These are phyloP conservation scores for Calephelis nemesis DNA, from an alignment of 1,140 invertebrate genomes.

Conservation along the genomic window DNA sequence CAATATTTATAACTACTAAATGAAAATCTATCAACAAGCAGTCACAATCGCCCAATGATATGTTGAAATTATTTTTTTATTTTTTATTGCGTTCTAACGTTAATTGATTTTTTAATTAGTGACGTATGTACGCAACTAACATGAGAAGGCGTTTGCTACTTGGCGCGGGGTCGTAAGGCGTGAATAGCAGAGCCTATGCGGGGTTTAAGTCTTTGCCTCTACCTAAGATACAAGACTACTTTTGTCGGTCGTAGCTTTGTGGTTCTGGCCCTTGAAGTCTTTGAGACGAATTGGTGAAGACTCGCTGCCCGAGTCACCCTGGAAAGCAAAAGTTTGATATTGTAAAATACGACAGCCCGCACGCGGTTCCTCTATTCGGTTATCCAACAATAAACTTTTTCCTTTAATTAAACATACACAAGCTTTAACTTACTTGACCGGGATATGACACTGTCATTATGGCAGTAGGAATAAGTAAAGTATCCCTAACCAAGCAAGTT, in stretches of 20 bases:
- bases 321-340: slow-evolving; percentile 28
- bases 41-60: slow-evolving; percentile 80
- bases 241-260: slow-evolving; percentile 59
- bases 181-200: slow-evolving; percentile 24
- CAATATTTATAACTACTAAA: slow-evolving; percentile 74
- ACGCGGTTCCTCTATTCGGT: neutral
- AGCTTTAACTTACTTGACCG: too few relatives aligned
- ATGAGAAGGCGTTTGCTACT: slow-evolving; percentile 21
- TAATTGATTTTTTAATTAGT: slow-evolving; percentile 40
- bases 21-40: slow-evolving; percentile 76
- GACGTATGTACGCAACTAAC: slow-evolving; percentile 35
- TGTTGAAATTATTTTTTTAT: slow-evolving; percentile 75
- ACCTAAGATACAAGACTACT: slow-evolving; percentile 62
- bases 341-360: neutral
- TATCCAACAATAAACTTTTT: too few relatives aligned
- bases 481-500: too few relatives aligned
- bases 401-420: too few relatives aligned
- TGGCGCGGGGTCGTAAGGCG: slow-evolving; percentile 23
- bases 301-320: slow-evolving; percentile 78
- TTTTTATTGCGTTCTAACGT: slow-evolving; percentile 75
- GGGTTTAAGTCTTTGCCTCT: slow-evolving; percentile 11
- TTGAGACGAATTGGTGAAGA: slow-evolving; percentile 75
- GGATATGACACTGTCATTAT: too few relatives aligned
- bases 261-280: slow-evolving; percentile 72
- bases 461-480: too few relatives aligned